phyloP scores from a whole-genome alignment of 2,888 invertebrate genomes.

The Zootermopsis nevadensis region DNA sequence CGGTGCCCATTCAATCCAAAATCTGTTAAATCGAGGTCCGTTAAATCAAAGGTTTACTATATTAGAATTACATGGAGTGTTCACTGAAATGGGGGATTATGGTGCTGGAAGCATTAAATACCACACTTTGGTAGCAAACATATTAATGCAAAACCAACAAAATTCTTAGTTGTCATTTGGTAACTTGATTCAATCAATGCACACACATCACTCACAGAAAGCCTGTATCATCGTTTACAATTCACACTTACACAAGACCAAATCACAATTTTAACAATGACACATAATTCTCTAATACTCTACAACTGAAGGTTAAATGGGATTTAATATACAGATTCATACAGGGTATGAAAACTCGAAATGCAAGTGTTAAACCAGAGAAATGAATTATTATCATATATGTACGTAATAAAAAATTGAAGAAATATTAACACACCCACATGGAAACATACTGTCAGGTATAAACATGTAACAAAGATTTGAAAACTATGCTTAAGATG shows the following conservation, averaged over 20 bases:
- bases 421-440: neutral
- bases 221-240: neutral
- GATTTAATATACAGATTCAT: too few relatives aligned
- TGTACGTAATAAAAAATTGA: neutral
- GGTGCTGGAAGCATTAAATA: too few relatives aligned
- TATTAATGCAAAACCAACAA: too few relatives aligned
- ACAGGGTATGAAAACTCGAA: neutral
- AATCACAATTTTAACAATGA: slow-evolving; percentile 5
- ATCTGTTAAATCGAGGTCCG: too few relatives aligned
- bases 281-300: neutral
- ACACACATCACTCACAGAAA: slow-evolving; percentile 6
- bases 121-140: too few relatives aligned
- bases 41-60: too few relatives aligned
- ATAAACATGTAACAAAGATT: neutral
- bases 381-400: neutral
- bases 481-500: neutral
- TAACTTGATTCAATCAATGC: neutral
- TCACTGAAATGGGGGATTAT: too few relatives aligned
- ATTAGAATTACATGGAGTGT: too few relatives aligned
- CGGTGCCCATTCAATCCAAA: too few relatives aligned
- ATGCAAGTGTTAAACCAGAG: neutral
- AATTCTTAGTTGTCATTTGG: too few relatives aligned
- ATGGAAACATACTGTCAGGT: neutral
- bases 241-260: neutral
- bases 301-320: neutral